Evolutionary conservation across 2,888 invertebrate species (phyloP).

Genomic region (Caenorhabditis sulstoni): DNA sequence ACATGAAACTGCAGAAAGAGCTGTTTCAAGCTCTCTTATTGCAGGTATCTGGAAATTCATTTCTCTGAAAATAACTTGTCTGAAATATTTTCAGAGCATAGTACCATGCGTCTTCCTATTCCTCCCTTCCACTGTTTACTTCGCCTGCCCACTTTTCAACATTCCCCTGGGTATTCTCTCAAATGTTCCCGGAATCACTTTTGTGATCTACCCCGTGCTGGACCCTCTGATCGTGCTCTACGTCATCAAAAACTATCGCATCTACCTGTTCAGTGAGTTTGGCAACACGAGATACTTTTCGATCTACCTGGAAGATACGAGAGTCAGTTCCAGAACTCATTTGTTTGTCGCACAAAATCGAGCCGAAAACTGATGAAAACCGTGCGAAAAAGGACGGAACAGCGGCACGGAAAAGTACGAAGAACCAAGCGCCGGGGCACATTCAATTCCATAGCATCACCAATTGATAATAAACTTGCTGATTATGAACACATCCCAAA

Average conservation of each 20-base stretch:
- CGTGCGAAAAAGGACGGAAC: not conserved
- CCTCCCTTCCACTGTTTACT: conserved; percentile 28
- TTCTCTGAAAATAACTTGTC: no score
- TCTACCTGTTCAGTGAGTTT: conserved; percentile 24
- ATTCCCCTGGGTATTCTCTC: conserved; percentile 25
- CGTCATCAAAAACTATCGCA: conserved; percentile 34
- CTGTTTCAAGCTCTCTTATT: conserved; percentile 18
- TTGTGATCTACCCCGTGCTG: conserved; percentile 32
- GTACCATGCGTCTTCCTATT: conserved; percentile 24
- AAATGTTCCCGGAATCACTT: conserved; percentile 30
- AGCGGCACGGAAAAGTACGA: no score
- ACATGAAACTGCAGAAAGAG: conserved; percentile 28
- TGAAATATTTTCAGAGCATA: conserved; percentile 9
- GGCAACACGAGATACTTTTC: no score
- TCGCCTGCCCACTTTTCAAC: conserved; percentile 28
- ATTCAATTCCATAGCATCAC: no score
- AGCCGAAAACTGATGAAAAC: not conserved
- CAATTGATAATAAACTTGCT: no score
- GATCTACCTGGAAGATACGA: no score
- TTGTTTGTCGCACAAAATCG: conserved; percentile 20
- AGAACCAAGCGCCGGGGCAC: no score
- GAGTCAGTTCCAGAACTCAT: conserved; percentile 30
- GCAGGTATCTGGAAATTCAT: no score
- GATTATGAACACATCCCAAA: no score
- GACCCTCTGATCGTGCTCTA: conserved; percentile 31